phyloP scores from a whole-genome alignment of 2,888 invertebrate species.

The Tachina lurida region DNA sequence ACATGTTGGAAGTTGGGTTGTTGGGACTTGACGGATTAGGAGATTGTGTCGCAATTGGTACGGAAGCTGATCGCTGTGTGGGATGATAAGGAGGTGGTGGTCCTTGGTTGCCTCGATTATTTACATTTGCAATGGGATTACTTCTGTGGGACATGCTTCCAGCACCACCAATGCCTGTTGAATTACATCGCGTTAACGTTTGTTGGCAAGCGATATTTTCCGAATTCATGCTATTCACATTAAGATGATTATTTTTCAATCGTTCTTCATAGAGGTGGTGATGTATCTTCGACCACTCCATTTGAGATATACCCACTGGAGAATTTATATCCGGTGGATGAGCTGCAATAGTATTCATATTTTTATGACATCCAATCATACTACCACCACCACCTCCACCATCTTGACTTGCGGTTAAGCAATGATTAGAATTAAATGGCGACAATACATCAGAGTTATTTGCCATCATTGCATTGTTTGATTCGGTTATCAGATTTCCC shows the following conservation, averaged over 20 bases:
- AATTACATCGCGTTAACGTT: slow-evolving; percentile 66
- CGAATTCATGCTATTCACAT: slow-evolving; percentile 55
- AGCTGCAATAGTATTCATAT: slow-evolving; percentile 44
- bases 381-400: slow-evolving; percentile 35
- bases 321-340: slow-evolving; percentile 53
- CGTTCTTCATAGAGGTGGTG: slow-evolving; percentile 91
- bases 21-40: slow-evolving; percentile 89
- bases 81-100: slow-evolving; percentile 92
- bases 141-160: slow-evolving; percentile 58
- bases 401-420: slow-evolving; percentile 68
- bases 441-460: slow-evolving; percentile 72
- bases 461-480: slow-evolving; percentile 39
- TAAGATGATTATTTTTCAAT: slow-evolving; percentile 80
- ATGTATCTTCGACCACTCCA: slow-evolving; percentile 96
- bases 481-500: slow-evolving; percentile 76
- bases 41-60: slow-evolving; percentile 89
- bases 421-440: slow-evolving; percentile 68
- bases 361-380: slow-evolving; percentile 58
- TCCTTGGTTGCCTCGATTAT: slow-evolving; percentile 85
- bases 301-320: slow-evolving; percentile 84
- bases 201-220: slow-evolving; percentile 64
- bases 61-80: slow-evolving; percentile 88
- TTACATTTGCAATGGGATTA: slow-evolving; percentile 76
- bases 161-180: slow-evolving; percentile 58
- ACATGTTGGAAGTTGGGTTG: slow-evolving; percentile 88